Evolutionary conservation across 2,113 vertebrate species (phyloP), one percentile per base, ranked within the genome.

Genomic region (Xenopus borealis): DNA sequence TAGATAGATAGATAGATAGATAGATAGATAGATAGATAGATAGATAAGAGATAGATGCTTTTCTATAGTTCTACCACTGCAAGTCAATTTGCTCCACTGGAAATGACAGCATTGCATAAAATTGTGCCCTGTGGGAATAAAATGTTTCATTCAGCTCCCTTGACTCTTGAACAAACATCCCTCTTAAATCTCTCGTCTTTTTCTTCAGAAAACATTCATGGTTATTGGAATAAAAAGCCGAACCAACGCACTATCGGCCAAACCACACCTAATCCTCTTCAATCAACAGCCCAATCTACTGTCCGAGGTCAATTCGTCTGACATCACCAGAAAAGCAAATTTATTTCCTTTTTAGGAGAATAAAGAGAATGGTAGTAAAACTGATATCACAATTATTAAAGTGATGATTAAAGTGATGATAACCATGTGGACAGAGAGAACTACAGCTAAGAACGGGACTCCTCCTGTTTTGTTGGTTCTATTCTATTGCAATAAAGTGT

Each of bases 301-400:
- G 23, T 27, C 23, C 23, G 3, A 27, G 23, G 23, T 27, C 58
- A 79, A 77, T 83, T 86, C 78, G 79, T 84, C 84, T 88, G 81
- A 84, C 83, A 85, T 87, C 90, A 86, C 83, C 83, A 81, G 72
- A 73, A 85, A 66, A 67, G 75, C 18, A 33, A 12, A 14, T 30
- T 40, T 79, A 82, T 86, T 83, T 57, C 91, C 89, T 87, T 91
- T 91, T 92, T 92, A 90, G 91, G 89, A 72, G 72, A 89, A 78
- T 66, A 81, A 85, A 9, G 33, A 40, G 33, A 82, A 65, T 79
- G 0, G 53, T 75, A 72, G 50, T 72, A 80, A 81, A 83, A 78
- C 57, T 6, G 14, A 30, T 27, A 23, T n/a, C 40, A 69, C 18
- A 65, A 65, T 66, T 12, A 80, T 82, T 59, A n/a, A n/a, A n/a